Evolutionary conservation across 2,888 invertebrate species (phyloP).

Genomic region (Lasioglossum figueresi): DNA sequence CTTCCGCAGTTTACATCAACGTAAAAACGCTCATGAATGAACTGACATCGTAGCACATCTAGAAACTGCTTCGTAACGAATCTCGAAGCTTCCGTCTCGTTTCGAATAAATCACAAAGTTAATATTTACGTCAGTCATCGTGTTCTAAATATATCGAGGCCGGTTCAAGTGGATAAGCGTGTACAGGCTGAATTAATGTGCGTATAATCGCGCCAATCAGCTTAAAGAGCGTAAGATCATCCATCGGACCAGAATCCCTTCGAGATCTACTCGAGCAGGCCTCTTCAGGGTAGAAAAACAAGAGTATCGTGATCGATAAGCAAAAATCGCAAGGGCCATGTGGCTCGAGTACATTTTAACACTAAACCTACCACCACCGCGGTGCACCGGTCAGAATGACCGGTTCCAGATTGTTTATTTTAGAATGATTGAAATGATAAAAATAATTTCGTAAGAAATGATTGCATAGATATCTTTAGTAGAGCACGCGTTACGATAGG

Average conservation of each 20-base stretch:
- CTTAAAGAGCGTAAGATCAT: constrained; percentile 39
- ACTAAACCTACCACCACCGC: too few species aligned
- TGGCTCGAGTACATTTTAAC: background rate
- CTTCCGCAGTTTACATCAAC: background rate
- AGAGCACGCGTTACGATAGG: too few species aligned
- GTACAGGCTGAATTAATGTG: constrained; percentile 22
- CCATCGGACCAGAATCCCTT: constrained; percentile 39
- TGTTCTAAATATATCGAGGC: constrained; percentile 32
- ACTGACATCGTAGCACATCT: background rate
- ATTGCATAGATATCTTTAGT: too few species aligned
- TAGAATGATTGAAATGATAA: too few species aligned
- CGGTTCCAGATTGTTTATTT: too few species aligned
- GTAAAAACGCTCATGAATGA: background rate
- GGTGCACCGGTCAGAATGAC: too few species aligned
- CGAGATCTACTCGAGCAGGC: constrained; percentile 42
- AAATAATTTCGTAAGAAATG: too few species aligned
- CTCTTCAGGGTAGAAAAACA: constrained; percentile 21
- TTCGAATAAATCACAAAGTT: background rate
- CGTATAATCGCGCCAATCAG: constrained; percentile 37
- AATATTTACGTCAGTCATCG: constrained; percentile 39
- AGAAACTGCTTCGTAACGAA: background rate
- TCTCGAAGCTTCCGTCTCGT: background rate
- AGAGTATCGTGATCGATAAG: constrained; percentile 38
- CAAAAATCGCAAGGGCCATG: constrained; percentile 55
- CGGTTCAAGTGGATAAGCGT: constrained; percentile 30